Evolutionary conservation across 2,113 vertebrate species (phyloP).

Genomic region (Clarias gariepinus): DNA sequence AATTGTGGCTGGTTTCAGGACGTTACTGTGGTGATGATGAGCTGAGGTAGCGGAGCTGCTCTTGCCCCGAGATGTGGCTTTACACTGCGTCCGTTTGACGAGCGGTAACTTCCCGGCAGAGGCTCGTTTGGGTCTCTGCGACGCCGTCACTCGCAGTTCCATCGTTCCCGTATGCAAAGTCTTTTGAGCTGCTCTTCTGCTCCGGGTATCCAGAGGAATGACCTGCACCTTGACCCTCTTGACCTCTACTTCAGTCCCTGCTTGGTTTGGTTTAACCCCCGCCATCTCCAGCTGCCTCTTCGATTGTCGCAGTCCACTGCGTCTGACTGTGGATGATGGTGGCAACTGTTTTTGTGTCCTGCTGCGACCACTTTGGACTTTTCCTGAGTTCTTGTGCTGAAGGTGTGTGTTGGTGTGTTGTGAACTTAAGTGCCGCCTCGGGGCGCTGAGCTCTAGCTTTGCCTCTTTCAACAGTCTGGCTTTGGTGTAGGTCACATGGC

Average conservation of each 20-base stretch:
- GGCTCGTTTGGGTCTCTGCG: slow-evolving; percentile 65
- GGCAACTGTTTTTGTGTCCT: slow-evolving; percentile 92
- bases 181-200: slow-evolving; percentile 68
- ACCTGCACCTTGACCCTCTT: slow-evolving; percentile 53
- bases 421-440: slow-evolving; percentile 77
- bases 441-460: slow-evolving; percentile 84
- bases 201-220: slow-evolving; percentile 67
- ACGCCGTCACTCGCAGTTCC: slow-evolving; percentile 62
- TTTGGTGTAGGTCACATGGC: slow-evolving; percentile 93
- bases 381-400: slow-evolving; percentile 90
- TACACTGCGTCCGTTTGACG: slow-evolving; percentile 69
- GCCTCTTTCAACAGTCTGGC: slow-evolving; percentile 91
- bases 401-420: slow-evolving; percentile 74
- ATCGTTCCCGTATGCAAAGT: not conserved
- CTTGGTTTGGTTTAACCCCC: not conserved
- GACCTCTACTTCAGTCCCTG: slow-evolving; percentile 30
- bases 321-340: slow-evolving; percentile 73
- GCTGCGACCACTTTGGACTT: slow-evolving; percentile 88
- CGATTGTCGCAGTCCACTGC: slow-evolving; percentile 83
- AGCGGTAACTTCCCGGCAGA: slow-evolving; percentile 78
- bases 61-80: slow-evolving; percentile 72
- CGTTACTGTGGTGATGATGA: slow-evolving; percentile 68
- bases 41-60: slow-evolving; percentile 74
- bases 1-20: slow-evolving; percentile 50
- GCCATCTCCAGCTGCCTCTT: slow-evolving; percentile 81